These are phyloP conservation scores for Sturnira hondurensis DNA, from an alignment of 2,113 vertebrate genomes.

Conservation along the genomic window DNA sequence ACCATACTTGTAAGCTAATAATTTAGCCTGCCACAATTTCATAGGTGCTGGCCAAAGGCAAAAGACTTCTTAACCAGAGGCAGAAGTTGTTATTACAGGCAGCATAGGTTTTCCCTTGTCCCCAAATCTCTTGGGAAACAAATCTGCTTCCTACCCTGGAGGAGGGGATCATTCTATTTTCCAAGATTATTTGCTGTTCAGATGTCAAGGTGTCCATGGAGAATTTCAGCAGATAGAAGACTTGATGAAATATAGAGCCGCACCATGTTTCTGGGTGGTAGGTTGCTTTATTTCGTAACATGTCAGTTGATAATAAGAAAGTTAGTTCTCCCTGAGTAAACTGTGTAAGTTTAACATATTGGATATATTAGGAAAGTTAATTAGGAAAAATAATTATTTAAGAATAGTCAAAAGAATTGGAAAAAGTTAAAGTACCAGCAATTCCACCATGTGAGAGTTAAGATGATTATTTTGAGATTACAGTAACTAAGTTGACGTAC, in stretches of 20 bases:
- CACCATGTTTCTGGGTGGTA: neutral
- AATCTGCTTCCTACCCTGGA: neutral
- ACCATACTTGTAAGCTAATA: neutral
- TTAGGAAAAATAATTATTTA: neutral
- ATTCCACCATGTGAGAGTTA: neutral
- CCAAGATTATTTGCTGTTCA: neutral
- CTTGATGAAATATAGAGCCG: neutral
- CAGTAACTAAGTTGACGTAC: neutral
- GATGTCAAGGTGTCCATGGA: neutral
- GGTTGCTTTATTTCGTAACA: neutral
- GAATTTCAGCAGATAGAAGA: neutral
- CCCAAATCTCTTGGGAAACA: neutral
- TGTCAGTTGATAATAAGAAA: neutral
- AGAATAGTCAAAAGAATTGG: neutral
- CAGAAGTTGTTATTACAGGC: neutral
- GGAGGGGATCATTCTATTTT: neutral
- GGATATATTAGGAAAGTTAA: neutral
- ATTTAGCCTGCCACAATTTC: neutral
- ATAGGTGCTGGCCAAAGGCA: neutral
- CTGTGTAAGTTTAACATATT: neutral
- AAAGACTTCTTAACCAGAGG: neutral
- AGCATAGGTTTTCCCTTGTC: neutral
- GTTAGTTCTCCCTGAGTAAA: neutral
- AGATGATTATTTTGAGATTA: neutral
- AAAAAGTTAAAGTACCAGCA: neutral